phyloP scores from a whole-genome alignment of 2,113 vertebrate species.

The Chunga burmeisteri region DNA sequence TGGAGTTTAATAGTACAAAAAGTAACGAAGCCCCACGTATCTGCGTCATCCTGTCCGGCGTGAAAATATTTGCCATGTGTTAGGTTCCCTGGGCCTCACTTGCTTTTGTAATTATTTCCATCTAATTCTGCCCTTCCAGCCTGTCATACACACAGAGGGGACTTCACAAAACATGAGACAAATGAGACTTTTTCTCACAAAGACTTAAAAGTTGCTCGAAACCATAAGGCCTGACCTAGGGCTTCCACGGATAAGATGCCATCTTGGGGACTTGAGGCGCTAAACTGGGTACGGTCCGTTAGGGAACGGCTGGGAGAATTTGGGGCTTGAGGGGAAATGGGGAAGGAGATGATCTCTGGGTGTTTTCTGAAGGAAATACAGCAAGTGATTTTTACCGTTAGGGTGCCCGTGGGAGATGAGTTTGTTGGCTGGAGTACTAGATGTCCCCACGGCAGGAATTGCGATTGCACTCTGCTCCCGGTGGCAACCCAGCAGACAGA shows the following conservation, averaged over 20 bases:
- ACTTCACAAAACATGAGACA: background rate
- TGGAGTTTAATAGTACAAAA: background rate
- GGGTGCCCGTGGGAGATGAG: background rate
- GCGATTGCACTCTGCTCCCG: background rate
- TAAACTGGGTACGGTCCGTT: background rate
- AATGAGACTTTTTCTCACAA: background rate
- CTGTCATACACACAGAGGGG: background rate
- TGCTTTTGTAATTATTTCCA: background rate
- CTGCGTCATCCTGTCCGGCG: background rate
- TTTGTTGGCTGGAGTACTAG: background rate
- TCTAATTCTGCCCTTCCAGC: background rate
- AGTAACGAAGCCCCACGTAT: background rate
- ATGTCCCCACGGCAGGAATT: background rate
- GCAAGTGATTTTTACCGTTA: background rate
- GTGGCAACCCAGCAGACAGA: background rate
- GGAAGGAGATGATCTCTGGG: background rate
- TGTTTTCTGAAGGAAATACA: background rate
- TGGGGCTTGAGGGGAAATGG: background rate
- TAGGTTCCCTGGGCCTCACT: background rate
- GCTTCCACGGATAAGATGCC: background rate
- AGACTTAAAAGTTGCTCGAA: background rate
- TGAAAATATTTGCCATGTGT: background rate
- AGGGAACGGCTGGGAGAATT: background rate
- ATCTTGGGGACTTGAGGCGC: background rate
- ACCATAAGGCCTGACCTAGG: background rate